These are phyloP conservation scores for Scomber colias DNA, from an alignment of 2,113 vertebrate species.

Conservation along the genomic window DNA sequence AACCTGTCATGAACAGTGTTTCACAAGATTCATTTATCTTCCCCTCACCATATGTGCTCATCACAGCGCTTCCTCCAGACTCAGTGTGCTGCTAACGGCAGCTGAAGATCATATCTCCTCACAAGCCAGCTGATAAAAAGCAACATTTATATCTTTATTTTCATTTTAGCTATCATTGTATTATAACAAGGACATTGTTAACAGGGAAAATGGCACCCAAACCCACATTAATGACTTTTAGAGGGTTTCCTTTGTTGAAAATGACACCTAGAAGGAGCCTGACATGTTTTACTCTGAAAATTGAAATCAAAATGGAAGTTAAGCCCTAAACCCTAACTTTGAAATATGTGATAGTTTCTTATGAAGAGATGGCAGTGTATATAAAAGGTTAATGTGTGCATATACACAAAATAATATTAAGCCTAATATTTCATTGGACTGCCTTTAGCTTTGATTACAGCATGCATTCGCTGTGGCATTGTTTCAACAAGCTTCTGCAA, in stretches of 20 bases:
- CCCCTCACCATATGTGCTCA: slow-evolving; percentile 65
- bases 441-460: no score
- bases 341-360: not conserved
- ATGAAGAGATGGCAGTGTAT: not conserved
- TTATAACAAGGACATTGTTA: slow-evolving; percentile 4
- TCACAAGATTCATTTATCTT: slow-evolving; percentile 69
- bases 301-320: not conserved
- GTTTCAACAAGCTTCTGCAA: no score
- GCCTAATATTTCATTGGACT: no score
- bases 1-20: slow-evolving; percentile 55
- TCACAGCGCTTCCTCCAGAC: slow-evolving; percentile 49
- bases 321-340: no score
- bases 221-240: not conserved
- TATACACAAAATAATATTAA: no score
- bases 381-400: no score
- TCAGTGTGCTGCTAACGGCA: slow-evolving; percentile 29
- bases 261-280: not conserved
- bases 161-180: not conserved
- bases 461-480: no score
- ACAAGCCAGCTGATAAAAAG: slow-evolving; percentile 34
- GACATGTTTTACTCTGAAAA: not conserved
- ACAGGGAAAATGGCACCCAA: not conserved
- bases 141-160: slow-evolving; percentile 21
- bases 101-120: slow-evolving; percentile 56
- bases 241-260: not conserved